Evolutionary conservation across 2,888 invertebrate species (phyloP).

Genomic region (Oconnorella tubifera): DNA sequence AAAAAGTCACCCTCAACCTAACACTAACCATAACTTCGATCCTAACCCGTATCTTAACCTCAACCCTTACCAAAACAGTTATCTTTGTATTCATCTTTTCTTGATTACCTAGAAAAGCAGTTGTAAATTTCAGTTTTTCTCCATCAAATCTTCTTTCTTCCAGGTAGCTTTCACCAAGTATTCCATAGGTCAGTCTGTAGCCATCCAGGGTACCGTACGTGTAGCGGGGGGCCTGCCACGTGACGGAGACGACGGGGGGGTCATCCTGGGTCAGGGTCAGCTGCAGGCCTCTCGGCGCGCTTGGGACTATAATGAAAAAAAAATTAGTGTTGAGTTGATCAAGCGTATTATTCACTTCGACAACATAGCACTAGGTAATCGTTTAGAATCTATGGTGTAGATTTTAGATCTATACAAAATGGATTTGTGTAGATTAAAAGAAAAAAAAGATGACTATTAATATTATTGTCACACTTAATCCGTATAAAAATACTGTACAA

Average conservation of each 20-base stretch:
- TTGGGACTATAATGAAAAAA: too few species aligned
- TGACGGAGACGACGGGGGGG: conserved; percentile 82
- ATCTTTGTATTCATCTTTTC: background rate
- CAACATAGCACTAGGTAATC: too few species aligned
- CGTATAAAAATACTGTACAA: too few species aligned
- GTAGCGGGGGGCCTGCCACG: conserved; percentile 85
- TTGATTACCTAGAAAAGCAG: conserved; percentile 30
- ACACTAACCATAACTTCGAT: background rate
- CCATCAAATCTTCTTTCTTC: conserved; percentile 33
- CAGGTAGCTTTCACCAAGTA: conserved; percentile 67
- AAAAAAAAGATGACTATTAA: too few species aligned
- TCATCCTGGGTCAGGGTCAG: conserved; percentile 77
- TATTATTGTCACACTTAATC: too few species aligned
- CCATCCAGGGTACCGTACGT: conserved; percentile 84
- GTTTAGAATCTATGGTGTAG: too few species aligned
- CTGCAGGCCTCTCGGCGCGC: conserved; percentile 56
- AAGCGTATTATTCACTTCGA: too few species aligned
- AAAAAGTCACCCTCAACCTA: background rate
- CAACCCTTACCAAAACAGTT: too few species aligned
- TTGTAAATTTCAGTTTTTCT: conserved; percentile 25
- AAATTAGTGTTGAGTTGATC: too few species aligned
- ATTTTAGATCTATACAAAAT: too few species aligned
- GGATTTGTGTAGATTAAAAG: background rate
- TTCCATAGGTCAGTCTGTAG: conserved; percentile 80
- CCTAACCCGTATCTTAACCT: too few species aligned